Base-by-base conservation (phyloP, 2,888 invertebrate genomes). In the Torymus aiolomorphi region DNA sequence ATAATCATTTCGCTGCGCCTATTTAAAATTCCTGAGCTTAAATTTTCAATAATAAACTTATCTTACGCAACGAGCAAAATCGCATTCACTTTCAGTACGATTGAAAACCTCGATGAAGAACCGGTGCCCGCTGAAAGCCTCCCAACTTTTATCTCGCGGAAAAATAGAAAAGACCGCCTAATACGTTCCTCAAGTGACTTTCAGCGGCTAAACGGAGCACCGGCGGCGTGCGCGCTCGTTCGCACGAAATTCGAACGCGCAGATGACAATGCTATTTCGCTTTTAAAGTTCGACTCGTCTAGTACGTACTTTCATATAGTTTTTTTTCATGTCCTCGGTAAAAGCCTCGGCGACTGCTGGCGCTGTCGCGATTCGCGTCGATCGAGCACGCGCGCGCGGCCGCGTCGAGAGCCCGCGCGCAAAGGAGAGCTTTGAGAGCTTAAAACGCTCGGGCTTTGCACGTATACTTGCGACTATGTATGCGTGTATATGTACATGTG, bases 391-490 rank as follows among this genome's bases (percentile, higher is more conserved):
- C 78, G 73, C 24, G 52, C 20, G 20, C 20, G 20, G 20, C 51
- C 12, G 14, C 10, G 57, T 62, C 65, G 77, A 74, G 79, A 70
- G 77, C 51, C 70, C 42, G 24, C 56, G 59, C 78, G 84, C 83
- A 84, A 85, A 84, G 85, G 84, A 85, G 84, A 84, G 85, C 85
- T 87, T 86, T 83, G 83, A 86, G 86, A 85, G 86, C 83, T 87
- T 87, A 86, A 88, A 88, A 87, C 84, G 86, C 83, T 83, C 83
- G 82, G 82, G 72, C 61, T 81, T 76, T 71, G 66, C 71, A 76
- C 63, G 52, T 61, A 73, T 54, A 63, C 12, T 10, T 70, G 16
- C 16, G 18, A 16, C 51, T 20, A 12, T 14, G 14, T 5, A 31
- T 57, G n/a, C 8, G 57, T 31, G 56, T 61, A 63, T 42, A 52